Evolutionary conservation across 2,113 vertebrate genomes (phyloP).

Genomic region (Recurvirostra avosetta): DNA sequence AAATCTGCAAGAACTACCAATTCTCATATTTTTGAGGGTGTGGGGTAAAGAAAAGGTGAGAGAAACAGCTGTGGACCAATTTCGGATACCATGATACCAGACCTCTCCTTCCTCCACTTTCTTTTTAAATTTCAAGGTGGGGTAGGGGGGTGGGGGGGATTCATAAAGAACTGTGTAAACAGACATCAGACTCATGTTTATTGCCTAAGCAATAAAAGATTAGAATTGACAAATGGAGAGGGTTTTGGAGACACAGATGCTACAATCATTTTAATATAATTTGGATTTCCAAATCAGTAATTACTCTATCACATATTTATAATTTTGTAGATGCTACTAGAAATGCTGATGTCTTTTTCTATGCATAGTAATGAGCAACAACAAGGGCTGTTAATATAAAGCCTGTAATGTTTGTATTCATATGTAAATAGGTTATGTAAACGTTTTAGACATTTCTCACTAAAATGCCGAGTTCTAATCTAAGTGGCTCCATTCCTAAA

Average conservation of each 20-base stretch:
- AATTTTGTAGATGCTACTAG: conserved; percentile 68
- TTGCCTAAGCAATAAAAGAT: conserved; percentile 58
- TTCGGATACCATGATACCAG: not conserved
- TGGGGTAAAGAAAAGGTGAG: not conserved
- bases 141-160: not conserved
- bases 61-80: not conserved
- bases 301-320: conserved; percentile 71
- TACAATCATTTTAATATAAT: conserved; percentile 71
- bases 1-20: not conserved
- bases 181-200: conserved; percentile 56
- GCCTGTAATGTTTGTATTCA: conserved; percentile 66
- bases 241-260: conserved; percentile 69
- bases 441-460: conserved; percentile 65
- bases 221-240: conserved; percentile 68
- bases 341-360: conserved; percentile 66
- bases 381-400: conserved; percentile 69
- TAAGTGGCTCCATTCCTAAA: conserved; percentile 61
- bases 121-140: not conserved
- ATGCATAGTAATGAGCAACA: conserved; percentile 66
- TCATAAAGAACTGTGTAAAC: not conserved
- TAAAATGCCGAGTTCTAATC: conserved; percentile 60
- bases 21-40: not conserved
- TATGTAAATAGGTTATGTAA: conserved; percentile 70
- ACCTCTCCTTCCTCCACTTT: not conserved
- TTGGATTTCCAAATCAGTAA: conserved; percentile 72